Evolutionary conservation across 2,888 invertebrate species (phyloP).

Genomic region (Sycophila texana): DNA sequence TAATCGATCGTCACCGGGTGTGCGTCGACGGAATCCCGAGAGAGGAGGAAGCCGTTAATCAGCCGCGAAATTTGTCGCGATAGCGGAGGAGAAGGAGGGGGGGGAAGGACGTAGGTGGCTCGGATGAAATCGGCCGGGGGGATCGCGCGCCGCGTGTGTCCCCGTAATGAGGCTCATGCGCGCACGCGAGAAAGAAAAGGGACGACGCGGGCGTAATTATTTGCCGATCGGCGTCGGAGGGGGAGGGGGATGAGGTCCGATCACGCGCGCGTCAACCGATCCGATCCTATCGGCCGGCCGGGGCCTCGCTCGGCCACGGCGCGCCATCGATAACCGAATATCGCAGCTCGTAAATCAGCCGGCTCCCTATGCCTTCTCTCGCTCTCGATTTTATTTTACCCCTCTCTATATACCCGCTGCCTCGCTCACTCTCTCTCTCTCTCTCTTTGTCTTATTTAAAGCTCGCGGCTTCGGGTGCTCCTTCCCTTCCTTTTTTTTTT

Average conservation of each 20-base stretch:
- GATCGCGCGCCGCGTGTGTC: conserved; percentile 3
- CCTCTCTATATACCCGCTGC: no score
- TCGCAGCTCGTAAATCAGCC: conserved; percentile 61
- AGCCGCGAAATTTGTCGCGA: conserved; percentile 47
- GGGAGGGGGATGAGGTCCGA: not conserved
- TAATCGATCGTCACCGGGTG: not conserved
- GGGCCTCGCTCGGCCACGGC: conserved; percentile 37
- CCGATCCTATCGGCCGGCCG: conserved; percentile 59
- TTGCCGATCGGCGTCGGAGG: conserved; percentile 31
- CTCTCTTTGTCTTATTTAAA: not conserved
- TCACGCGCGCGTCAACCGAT: conserved; percentile 49
- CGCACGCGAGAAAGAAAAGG: conserved; percentile 13
- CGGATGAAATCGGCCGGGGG: not conserved
- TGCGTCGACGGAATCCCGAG: not conserved
- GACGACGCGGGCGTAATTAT: conserved; percentile 46
- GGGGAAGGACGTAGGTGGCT: not conserved
- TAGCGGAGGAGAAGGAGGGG: no score
- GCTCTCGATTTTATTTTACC: conserved; percentile 21
- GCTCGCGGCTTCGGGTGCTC: no score
- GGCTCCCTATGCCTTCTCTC: conserved; percentile 32
- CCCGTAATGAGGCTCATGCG: conserved; percentile 22
- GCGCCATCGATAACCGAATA: conserved; percentile 62
- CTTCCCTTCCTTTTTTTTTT: not conserved
- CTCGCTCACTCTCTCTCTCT: conserved; percentile 9
- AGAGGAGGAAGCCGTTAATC: conserved; percentile 39